A percentile compares a stretch with the other conserved stretches of the same genome.
These are phyloP conservation scores for Campopleginae sp. DNA, from an alignment of 2,888 invertebrate genomes.

Conservation along the genomic window DNA sequence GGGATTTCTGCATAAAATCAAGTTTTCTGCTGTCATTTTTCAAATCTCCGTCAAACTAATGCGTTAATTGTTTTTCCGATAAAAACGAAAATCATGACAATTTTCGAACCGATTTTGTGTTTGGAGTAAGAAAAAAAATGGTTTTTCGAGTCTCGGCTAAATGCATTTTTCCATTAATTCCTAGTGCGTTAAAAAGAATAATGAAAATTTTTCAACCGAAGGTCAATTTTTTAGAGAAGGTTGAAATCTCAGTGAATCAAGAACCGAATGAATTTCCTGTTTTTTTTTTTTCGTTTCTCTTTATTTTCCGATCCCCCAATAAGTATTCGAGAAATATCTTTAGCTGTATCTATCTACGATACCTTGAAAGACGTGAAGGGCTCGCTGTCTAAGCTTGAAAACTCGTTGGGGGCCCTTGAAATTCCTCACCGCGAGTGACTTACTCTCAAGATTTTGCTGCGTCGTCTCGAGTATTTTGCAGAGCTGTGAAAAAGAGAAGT, in stretches of 20 bases:
- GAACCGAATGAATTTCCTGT: not conserved
- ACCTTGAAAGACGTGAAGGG: constrained; percentile 95
- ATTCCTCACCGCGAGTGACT: constrained; percentile 87
- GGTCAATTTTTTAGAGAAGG: constrained; percentile 9
- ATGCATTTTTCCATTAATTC: too few relatives aligned
- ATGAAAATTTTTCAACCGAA: not conserved
- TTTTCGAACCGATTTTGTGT: too few relatives aligned
- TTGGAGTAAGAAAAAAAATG: too few relatives aligned
- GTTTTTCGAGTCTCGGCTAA: too few relatives aligned
- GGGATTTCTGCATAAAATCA: not conserved
- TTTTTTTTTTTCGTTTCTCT: not conserved
- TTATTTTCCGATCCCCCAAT: constrained; percentile 5
- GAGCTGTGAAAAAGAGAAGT: constrained; percentile 77
- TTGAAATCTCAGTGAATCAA: not conserved
- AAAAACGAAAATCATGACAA: too few relatives aligned
- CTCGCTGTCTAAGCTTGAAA: constrained; percentile 93
- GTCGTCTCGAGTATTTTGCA: constrained; percentile 86
- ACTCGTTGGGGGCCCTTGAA: constrained; percentile 86
- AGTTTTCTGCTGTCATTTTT: not conserved
- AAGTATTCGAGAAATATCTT: constrained; percentile 7
- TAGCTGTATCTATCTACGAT: constrained; percentile 69
- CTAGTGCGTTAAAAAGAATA: too few relatives aligned
- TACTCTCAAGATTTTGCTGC: constrained; percentile 87
- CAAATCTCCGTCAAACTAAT: not conserved
- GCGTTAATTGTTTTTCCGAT: too few relatives aligned